Evolutionary conservation across 2,888 invertebrate genomes (phyloP).

Genomic region (Choristoneura rosaceana): DNA sequence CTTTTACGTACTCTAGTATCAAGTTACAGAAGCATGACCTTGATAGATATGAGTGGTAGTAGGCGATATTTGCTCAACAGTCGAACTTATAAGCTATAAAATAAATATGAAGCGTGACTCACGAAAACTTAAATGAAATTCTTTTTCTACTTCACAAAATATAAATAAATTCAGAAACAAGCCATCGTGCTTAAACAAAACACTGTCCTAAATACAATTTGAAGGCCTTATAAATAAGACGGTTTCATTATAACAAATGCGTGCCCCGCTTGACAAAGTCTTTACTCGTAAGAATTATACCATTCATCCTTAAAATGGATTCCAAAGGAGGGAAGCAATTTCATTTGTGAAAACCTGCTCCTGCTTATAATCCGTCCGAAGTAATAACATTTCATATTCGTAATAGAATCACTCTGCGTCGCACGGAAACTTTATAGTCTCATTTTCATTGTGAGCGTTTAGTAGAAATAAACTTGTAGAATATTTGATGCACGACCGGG

Average conservation of each 20-base stretch:
- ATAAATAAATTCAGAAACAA: background rate
- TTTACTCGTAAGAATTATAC: constrained; percentile 82
- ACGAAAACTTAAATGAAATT: too few relatives aligned
- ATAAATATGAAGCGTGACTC: too few relatives aligned
- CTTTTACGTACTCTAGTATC: too few relatives aligned
- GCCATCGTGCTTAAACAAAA: constrained; percentile 16
- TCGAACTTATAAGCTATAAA: too few relatives aligned
- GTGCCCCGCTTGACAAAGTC: constrained; percentile 76
- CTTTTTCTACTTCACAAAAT: background rate
- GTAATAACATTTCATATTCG: constrained; percentile 86
- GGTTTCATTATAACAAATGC: constrained; percentile 64
- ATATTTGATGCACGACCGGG: constrained; percentile 78
- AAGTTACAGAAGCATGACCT: too few relatives aligned
- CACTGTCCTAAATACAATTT: constrained; percentile 19
- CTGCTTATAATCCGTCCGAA: constrained; percentile 85
- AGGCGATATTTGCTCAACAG: too few relatives aligned
- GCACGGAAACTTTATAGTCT: constrained; percentile 84
- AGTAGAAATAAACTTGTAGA: constrained; percentile 83
- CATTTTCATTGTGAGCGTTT: constrained; percentile 85
- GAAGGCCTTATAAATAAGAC: constrained; percentile 44
- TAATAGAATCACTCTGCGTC: constrained; percentile 85
- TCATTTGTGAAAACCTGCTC: constrained; percentile 84
- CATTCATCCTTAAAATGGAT: constrained; percentile 84
- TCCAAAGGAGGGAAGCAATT: constrained; percentile 84
- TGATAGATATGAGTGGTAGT: too few relatives aligned